These are phyloP conservation scores for Notolabrus celidotus DNA, from an alignment of 2,797 vertebrate species.

Conservation along the genomic window DNA sequence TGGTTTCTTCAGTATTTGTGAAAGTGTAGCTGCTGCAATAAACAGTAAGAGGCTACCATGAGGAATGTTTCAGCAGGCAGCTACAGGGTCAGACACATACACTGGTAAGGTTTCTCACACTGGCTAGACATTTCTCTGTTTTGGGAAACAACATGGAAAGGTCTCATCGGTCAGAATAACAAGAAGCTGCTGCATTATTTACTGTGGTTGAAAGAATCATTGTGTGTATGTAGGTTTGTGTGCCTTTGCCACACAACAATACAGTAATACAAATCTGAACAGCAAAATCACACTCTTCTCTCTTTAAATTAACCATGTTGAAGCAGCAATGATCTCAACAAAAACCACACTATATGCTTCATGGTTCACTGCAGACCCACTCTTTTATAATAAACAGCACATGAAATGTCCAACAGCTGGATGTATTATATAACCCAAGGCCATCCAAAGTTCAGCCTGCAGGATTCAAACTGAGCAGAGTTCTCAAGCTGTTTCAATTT, in stretches of 20 bases:
- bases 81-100: slow-evolving; percentile 24
- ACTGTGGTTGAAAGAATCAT: not conserved
- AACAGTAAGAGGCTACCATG: slow-evolving; percentile 14
- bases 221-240: not conserved
- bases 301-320: not conserved
- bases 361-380: not conserved
- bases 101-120: not conserved
- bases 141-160: slow-evolving; percentile 17
- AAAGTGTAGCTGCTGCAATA: slow-evolving; percentile 17
- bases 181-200: slow-evolving; percentile 16
- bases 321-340: not conserved
- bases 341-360: not conserved
- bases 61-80: slow-evolving; percentile 15
- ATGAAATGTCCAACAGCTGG: not conserved
- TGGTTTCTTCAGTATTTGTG: slow-evolving; percentile 15
- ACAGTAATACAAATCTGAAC: not conserved
- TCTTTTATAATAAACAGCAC: not conserved
- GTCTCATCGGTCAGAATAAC: slow-evolving; percentile 30
- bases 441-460: not conserved
- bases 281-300: not conserved
- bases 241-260: not conserved
- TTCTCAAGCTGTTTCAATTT: not conserved
- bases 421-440: slow-evolving; percentile 18
- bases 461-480: slow-evolving; percentile 25
- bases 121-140: not conserved